These are phyloP conservation scores for Psephotus haematonotus DNA, from an alignment of 2,113 vertebrate species.

Conservation along the genomic window DNA sequence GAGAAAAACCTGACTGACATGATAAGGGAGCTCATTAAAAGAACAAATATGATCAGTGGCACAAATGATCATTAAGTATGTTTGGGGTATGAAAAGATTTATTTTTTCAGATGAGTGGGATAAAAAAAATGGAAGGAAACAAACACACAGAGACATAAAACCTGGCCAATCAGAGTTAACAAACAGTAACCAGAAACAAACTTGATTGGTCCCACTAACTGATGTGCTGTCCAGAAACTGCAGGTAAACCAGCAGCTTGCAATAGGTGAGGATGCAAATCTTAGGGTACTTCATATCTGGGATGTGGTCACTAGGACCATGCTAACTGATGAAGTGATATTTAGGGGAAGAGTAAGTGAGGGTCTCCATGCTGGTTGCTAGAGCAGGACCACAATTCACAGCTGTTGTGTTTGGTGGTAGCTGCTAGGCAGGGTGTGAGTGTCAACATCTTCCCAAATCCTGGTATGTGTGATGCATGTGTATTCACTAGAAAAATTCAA, in stretches of 20 bases:
- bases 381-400: not conserved
- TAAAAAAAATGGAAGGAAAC: not conserved
- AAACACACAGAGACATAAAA: not conserved
- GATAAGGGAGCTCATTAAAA: not conserved
- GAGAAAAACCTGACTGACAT: not conserved
- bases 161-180: not conserved
- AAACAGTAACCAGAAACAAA: not conserved
- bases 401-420: not conserved
- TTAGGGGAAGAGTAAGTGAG: not conserved
- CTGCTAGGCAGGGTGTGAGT: not conserved
- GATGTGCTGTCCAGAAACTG: not conserved
- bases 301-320: fast-evolving
- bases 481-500: not conserved
- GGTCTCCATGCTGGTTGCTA: not conserved
- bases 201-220: not conserved
- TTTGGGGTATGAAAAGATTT: not conserved
- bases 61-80: not conserved
- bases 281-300: not conserved
- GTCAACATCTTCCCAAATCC: not conserved
- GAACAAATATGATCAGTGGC: not conserved
- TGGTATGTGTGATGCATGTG: not conserved
- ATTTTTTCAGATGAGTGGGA: not conserved
- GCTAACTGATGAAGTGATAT: not conserved
- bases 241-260: not conserved
- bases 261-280: not conserved